These are phyloP conservation scores for Ochropleura leucogaster DNA, from an alignment of 2,888 invertebrate genomes.

Conservation along the genomic window DNA sequence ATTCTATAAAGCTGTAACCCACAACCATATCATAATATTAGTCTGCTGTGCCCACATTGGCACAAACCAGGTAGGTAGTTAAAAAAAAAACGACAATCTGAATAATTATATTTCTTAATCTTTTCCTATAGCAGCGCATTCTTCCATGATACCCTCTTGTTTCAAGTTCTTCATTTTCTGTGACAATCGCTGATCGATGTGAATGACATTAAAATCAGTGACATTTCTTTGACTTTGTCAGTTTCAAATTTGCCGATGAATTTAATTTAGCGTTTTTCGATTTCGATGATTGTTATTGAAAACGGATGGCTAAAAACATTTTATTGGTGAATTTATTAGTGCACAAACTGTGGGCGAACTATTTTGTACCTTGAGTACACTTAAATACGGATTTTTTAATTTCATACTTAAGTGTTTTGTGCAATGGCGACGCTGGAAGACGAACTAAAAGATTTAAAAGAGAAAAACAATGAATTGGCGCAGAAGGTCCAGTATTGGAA, in stretches of 20 bases:
- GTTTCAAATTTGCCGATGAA: slow-evolving; percentile 55
- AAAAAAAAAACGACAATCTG: not conserved
- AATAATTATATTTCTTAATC: not conserved
- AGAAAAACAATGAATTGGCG: slow-evolving; percentile 84
- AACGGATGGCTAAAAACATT: slow-evolving; percentile 31
- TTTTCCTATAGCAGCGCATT: too few relatives aligned
- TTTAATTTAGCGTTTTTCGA: slow-evolving; percentile 51
- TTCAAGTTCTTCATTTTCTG: not conserved
- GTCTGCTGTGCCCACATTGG: too few relatives aligned
- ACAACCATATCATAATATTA: too few relatives aligned
- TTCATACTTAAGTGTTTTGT: slow-evolving; percentile 26
- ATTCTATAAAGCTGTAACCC: too few relatives aligned
- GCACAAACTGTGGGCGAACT: not conserved
- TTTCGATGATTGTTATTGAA: slow-evolving; percentile 32
- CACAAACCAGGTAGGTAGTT: not conserved
- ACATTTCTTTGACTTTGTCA: slow-evolving; percentile 51
- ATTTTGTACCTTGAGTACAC: slow-evolving; percentile 53
- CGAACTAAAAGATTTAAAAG: slow-evolving; percentile 78
- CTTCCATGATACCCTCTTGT: too few relatives aligned
- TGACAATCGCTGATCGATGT: not conserved
- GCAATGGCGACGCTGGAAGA: slow-evolving; percentile 80
- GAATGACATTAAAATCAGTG: slow-evolving; percentile 21
- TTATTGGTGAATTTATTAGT: slow-evolving; percentile 26
- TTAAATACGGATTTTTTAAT: slow-evolving; percentile 16
- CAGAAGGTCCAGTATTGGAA: slow-evolving; percentile 85